Conservation (phyloP, 1,140 invertebrate genomes). For the Lordiphosa mommai region DNA sequence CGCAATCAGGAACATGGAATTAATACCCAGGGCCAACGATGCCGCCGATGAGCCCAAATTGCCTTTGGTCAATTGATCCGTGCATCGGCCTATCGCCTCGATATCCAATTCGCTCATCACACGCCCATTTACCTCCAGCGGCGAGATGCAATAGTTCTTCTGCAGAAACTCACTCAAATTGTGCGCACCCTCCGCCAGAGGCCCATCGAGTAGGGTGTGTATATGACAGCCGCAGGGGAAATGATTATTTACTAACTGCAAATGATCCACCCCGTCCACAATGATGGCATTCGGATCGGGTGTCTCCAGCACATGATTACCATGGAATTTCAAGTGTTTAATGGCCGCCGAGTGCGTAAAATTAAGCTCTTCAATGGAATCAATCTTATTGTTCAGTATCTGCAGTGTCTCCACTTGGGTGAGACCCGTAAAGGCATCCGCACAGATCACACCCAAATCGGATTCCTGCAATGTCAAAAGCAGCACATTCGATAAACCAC, state of each 20-base stretch:
- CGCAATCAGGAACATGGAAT: conserved; percentile 69
- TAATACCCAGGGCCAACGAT: conserved; percentile 57
- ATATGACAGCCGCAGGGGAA: conserved; percentile 92
- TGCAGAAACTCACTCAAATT: conserved; percentile 84
- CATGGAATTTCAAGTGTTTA: conserved; percentile 85
- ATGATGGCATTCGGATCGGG: conserved; percentile 84
- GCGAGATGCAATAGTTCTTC: conserved; percentile 92
- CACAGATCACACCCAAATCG: conserved; percentile 86
- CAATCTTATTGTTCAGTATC: conserved; percentile 91
- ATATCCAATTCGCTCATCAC: conserved; percentile 86
- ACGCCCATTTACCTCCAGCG: conserved; percentile 88
- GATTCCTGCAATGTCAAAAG: conserved; percentile 88
- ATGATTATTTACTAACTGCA: conserved; percentile 87
- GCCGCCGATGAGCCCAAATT: conserved; percentile 82
- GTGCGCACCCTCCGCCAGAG: conserved; percentile 84
- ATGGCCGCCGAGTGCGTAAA: conserved; percentile 85
- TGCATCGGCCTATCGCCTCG: conserved; percentile 84
- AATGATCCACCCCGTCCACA: conserved; percentile 84
- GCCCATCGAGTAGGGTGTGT: conserved; percentile 86
- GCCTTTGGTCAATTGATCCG: conserved; percentile 84
- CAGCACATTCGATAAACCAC: conserved; percentile 87
- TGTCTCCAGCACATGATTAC: conserved; percentile 89
- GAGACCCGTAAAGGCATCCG: conserved; percentile 87
- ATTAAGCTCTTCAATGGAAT: conserved; percentile 86
- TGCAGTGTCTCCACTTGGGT: conserved; percentile 85